phyloP scores from a whole-genome alignment of 2,888 invertebrate genomes.

The Cheilosia urbana region DNA sequence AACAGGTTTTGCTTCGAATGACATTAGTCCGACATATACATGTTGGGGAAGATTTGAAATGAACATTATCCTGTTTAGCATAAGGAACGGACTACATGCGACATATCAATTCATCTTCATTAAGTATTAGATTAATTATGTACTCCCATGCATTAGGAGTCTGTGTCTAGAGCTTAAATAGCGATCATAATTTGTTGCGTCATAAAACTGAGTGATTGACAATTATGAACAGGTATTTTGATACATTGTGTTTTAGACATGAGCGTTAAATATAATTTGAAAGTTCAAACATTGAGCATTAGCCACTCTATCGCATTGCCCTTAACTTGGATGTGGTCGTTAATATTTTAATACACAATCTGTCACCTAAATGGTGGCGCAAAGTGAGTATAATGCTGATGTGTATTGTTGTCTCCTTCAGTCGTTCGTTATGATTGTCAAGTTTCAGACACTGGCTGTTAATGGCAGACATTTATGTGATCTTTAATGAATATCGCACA shows the following conservation, averaged over 20 bases:
- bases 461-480: too few relatives aligned
- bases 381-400: too few relatives aligned
- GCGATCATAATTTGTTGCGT: slow-evolving; percentile 10
- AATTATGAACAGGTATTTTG: background rate
- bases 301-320: too few relatives aligned
- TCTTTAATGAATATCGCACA: too few relatives aligned
- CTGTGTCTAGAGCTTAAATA: background rate
- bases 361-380: too few relatives aligned
- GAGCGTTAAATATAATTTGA: too few relatives aligned
- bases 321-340: too few relatives aligned
- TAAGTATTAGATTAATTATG: slow-evolving; percentile 29
- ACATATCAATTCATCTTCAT: slow-evolving; percentile 30
- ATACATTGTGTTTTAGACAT: background rate
- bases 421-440: too few relatives aligned
- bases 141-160: slow-evolving; percentile 33
- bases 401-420: too few relatives aligned
- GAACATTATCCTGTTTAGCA: slow-evolving; percentile 33
- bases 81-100: slow-evolving; percentile 15
- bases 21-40: background rate
- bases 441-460: too few relatives aligned
- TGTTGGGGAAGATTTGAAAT: slow-evolving; percentile 22
- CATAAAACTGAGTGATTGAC: slow-evolving; percentile 1
- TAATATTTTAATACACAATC: too few relatives aligned
- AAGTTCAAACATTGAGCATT: too few relatives aligned
- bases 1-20: slow-evolving; percentile 24